These are phyloP conservation scores for Alethe diademata DNA, from an alignment of 2,113 vertebrate species.

Conservation along the genomic window DNA sequence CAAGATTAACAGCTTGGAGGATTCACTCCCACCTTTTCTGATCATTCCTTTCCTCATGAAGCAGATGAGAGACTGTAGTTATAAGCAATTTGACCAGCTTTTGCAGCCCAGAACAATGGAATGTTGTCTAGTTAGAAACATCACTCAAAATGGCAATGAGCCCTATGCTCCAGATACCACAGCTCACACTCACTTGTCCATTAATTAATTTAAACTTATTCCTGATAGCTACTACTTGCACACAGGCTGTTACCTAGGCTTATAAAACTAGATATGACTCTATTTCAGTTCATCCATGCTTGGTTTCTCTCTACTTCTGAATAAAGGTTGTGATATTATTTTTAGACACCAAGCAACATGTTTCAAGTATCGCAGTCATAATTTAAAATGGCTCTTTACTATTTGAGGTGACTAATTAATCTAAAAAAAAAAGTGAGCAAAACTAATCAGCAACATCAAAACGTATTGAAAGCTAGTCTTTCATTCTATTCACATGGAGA, in stretches of 20 bases:
- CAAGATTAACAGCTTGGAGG: neutral
- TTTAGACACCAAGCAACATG: neutral
- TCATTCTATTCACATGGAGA: neutral
- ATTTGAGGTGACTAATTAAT: neutral
- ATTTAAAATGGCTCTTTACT: neutral
- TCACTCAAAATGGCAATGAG: neutral
- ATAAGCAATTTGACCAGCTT: neutral
- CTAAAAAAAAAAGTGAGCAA: neutral
- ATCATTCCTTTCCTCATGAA: neutral
- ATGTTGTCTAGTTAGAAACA: neutral
- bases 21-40: neutral
- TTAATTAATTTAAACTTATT: neutral
- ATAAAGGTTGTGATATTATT: neutral
- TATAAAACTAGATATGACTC: neutral
- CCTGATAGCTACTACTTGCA: neutral
- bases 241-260: neutral
- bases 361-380: neutral
- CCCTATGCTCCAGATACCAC: neutral
- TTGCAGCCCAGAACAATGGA: neutral
- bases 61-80: neutral
- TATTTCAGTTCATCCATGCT: neutral
- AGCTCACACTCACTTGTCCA: neutral
- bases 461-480: neutral
- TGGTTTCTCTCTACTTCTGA: neutral
- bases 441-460: neutral